A percentile compares a stretch with the other conserved stretches of the same genome.
These are phyloP conservation scores for Gambusia holbrooki DNA, from an alignment of 2,113 vertebrate species.

Conservation along the genomic window DNA sequence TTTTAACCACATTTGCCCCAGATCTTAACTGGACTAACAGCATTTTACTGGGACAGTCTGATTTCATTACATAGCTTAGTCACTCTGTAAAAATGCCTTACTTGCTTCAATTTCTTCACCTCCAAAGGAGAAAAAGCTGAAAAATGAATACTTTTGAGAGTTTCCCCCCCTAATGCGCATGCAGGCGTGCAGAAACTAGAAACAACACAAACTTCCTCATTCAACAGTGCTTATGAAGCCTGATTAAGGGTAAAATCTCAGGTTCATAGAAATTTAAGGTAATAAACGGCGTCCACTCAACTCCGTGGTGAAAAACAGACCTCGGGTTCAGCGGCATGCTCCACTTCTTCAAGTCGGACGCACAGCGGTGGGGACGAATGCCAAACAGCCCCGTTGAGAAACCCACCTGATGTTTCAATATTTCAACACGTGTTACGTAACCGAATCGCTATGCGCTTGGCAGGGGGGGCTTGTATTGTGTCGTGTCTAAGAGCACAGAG, in stretches of 20 bases:
- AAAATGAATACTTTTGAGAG: too few species aligned
- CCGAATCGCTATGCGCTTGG: constrained; percentile 22
- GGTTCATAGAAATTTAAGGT: not conserved
- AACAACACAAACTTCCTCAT: too few species aligned
- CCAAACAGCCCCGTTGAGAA: constrained; percentile 38
- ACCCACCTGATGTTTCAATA: constrained; percentile 59
- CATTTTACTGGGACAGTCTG: not conserved
- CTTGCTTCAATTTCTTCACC: not conserved
- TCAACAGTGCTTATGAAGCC: too few species aligned
- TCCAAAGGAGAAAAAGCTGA: not conserved
- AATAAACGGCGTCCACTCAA: constrained; percentile 31
- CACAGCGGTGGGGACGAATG: not conserved
- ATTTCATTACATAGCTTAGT: constrained; percentile 2
- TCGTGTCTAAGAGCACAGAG: constrained; percentile 11
- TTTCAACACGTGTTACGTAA: constrained; percentile 52
- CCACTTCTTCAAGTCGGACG: constrained; percentile 12
- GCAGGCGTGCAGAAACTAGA: too few species aligned
- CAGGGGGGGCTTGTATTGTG: constrained; percentile 29
- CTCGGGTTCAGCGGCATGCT: constrained; percentile 1
- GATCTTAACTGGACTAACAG: constrained; percentile 18
- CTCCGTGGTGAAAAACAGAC: constrained; percentile 1
- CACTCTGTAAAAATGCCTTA: not conserved
- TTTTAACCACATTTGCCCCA: constrained; percentile 37
- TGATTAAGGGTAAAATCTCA: too few species aligned
- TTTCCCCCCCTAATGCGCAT: too few species aligned